Conservation (phyloP, 2,888 invertebrate genomes). For the Phania funesta region DNA sequence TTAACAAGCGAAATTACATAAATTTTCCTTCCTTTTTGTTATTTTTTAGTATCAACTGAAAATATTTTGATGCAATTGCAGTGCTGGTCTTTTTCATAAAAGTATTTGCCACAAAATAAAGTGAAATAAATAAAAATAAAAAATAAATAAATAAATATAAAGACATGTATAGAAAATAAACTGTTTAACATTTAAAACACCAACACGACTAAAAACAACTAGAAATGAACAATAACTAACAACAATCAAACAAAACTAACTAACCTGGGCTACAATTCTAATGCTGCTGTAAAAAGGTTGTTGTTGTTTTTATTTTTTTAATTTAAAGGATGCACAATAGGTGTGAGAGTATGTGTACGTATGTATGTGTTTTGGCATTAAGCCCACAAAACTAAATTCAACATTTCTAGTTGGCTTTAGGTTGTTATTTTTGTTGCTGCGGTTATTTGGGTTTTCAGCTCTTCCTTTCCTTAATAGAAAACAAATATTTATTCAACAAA, state of each 20-base stretch:
- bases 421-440: not conserved
- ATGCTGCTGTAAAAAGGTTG: not conserved
- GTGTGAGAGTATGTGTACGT: not conserved
- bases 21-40: conserved; percentile 38
- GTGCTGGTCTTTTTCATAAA: no score
- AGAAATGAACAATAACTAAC: not conserved
- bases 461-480: conserved; percentile 7
- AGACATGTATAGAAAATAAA: conserved; percentile 17
- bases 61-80: not conserved
- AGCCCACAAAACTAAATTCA: conserved; percentile 39
- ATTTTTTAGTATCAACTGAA: not conserved
- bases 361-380: conserved; percentile 30
- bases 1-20: conserved; percentile 52
- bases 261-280: conserved; percentile 5
- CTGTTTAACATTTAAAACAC: conserved; percentile 22
- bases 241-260: not conserved
- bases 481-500: conserved; percentile 34
- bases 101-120: conserved; percentile 12
- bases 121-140: no score
- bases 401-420: conserved; percentile 7
- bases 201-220: not conserved
- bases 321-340: not conserved
- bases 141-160: not conserved
- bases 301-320: not conserved
- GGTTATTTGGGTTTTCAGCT: no score